A percentile compares a stretch with the other conserved stretches of the same genome.
phyloP scores from a whole-genome alignment of 1,140 invertebrate species.

The Tetragonula clypearis region DNA sequence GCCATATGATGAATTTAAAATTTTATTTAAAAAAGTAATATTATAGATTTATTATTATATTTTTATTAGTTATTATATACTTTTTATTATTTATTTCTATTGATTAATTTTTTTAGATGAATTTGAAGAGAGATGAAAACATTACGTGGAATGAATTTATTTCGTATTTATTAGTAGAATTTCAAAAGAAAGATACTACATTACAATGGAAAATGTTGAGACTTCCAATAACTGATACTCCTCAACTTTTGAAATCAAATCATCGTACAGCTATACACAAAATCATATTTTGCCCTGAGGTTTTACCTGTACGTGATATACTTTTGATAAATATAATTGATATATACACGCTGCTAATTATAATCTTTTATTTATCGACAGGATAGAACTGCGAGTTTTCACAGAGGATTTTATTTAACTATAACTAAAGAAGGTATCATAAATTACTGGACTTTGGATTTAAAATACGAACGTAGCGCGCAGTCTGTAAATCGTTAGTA shows the following conservation, averaged over 20 bases:
- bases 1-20: slow-evolving; percentile 57
- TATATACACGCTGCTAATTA: neutral
- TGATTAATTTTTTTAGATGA: slow-evolving; percentile 59
- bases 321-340: neutral
- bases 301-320: slow-evolving; percentile 76
- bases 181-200: slow-evolving; percentile 84
- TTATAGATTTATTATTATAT: neutral
- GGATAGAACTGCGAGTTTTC: slow-evolving; percentile 81
- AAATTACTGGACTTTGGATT: slow-evolving; percentile 87
- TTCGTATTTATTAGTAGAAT: slow-evolving; percentile 85
- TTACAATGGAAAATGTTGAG: slow-evolving; percentile 83
- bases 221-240: slow-evolving; percentile 83
- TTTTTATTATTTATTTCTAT: neutral
- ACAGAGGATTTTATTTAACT: slow-evolving; percentile 85
- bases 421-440: slow-evolving; percentile 86
- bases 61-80: neutral
- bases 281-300: slow-evolving; percentile 84
- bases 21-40: slow-evolving; percentile 67
- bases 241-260: slow-evolving; percentile 83
- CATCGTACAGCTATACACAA: slow-evolving; percentile 85
- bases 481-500: slow-evolving; percentile 84
- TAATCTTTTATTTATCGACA: slow-evolving; percentile 53
- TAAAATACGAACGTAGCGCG: slow-evolving; percentile 83
- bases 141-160: slow-evolving; percentile 87
- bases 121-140: slow-evolving; percentile 80